phyloP scores from a whole-genome alignment of 2,113 vertebrate genomes.

The Beaufortia kweichowensis region DNA sequence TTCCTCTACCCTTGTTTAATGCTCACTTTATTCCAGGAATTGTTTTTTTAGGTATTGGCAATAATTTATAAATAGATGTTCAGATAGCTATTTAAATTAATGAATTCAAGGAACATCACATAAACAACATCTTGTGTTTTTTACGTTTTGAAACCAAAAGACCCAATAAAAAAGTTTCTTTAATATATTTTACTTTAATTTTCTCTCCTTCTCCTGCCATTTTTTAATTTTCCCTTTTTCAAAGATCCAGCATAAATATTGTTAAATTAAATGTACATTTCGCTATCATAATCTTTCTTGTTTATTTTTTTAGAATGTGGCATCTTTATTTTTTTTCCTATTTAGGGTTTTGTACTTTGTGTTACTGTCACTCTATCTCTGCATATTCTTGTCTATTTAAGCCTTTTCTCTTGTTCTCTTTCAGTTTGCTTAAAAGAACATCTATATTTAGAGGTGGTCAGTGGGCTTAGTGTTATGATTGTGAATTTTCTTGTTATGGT shows the following conservation, averaged over 20 bases:
- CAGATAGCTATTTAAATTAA: too few relatives aligned
- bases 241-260: too few relatives aligned
- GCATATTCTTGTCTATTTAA: not conserved
- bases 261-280: too few relatives aligned
- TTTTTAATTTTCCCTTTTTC: too few relatives aligned
- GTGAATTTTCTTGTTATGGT: constrained; percentile 57
- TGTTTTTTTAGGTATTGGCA: too few relatives aligned
- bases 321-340: not conserved
- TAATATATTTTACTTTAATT: too few relatives aligned
- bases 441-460: constrained; percentile 51
- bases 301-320: not conserved
- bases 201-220: too few relatives aligned
- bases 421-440: constrained; percentile 20
- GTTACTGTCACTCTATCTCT: not conserved
- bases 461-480: constrained; percentile 60
- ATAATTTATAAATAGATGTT: too few relatives aligned
- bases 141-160: too few relatives aligned
- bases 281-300: not conserved
- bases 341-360: not conserved
- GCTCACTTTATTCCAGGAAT: not conserved
- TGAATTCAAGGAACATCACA: too few relatives aligned
- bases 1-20: not conserved
- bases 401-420: constrained; percentile 6
- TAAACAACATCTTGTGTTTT: too few relatives aligned
- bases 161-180: too few relatives aligned